A percentile compares a stretch with the other conserved stretches of the same genome.
Evolutionary conservation across 2,797 vertebrate genomes (phyloP).

Genomic region (Platalea minor): DNA sequence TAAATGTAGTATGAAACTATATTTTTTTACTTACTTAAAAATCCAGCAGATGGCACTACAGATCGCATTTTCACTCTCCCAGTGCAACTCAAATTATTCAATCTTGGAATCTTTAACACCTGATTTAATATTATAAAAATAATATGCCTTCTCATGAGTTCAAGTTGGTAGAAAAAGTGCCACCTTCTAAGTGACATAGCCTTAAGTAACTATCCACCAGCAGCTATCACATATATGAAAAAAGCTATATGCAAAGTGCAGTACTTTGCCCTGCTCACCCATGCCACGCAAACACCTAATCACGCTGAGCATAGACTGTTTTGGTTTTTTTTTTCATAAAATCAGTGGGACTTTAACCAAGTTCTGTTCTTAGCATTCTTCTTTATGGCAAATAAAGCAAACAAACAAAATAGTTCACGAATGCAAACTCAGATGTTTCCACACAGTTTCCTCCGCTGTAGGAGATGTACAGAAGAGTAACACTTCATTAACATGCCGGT

Average conservation of each 20-base stretch:
- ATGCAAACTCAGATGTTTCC: background rate
- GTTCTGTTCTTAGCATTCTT: background rate
- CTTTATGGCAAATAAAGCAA: background rate
- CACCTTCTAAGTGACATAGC: background rate
- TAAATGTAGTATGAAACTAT: background rate
- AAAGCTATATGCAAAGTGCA: background rate
- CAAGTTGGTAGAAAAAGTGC: background rate
- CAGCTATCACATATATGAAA: background rate
- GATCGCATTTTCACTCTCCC: conserved; percentile 19
- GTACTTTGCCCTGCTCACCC: background rate
- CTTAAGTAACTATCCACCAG: background rate
- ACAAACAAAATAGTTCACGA: background rate
- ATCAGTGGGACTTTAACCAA: background rate
- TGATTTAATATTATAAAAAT: conserved; percentile 43
- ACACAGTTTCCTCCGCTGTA: background rate
- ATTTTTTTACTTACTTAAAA: background rate
- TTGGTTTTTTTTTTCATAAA: background rate
- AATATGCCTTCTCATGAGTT: background rate
- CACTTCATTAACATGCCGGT: background rate
- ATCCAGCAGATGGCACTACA: conserved; percentile 77
- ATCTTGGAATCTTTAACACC: background rate
- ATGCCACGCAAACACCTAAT: background rate
- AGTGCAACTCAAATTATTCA: background rate
- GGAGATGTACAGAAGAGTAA: background rate
- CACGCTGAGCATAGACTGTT: background rate